Conservation (phyloP, 2,797 vertebrate genomes). For the Diceros bicornis region DNA sequence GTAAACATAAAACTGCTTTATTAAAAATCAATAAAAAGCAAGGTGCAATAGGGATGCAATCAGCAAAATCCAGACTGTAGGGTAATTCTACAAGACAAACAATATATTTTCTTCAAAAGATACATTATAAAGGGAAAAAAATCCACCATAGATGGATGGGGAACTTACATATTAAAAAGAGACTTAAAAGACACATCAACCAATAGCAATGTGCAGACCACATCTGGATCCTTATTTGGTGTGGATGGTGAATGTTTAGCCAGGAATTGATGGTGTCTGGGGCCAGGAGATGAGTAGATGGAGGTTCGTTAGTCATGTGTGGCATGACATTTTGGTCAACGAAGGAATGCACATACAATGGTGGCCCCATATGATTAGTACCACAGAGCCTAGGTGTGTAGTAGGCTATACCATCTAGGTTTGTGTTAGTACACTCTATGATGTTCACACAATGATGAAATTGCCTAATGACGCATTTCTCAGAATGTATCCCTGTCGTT, state of each 20-base stretch:
- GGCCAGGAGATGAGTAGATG: neutral
- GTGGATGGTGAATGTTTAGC: neutral
- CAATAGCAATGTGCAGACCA: neutral
- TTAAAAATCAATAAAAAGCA: neutral
- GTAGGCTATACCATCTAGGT: too few species aligned
- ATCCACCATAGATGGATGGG: neutral
- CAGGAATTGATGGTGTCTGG: neutral
- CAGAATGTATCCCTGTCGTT: too few species aligned
- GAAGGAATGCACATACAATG: too few species aligned
- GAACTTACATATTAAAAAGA: neutral
- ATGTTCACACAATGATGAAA: too few species aligned
- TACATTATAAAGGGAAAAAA: neutral
- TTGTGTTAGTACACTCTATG: too few species aligned
- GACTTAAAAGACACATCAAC: neutral
- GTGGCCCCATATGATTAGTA: too few species aligned
- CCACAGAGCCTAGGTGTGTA: too few species aligned
- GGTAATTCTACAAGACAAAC: neutral
- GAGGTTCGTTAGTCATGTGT: neutral
- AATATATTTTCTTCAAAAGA: neutral
- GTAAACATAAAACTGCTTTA: neutral
- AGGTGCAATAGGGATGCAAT: neutral
- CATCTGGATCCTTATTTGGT: neutral
- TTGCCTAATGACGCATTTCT: too few species aligned
- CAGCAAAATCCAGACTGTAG: neutral
- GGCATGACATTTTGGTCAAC: too few species aligned